phyloP scores from a whole-genome alignment of 2,888 invertebrate genomes.

The Sinopyrophorus schimmeli region DNA sequence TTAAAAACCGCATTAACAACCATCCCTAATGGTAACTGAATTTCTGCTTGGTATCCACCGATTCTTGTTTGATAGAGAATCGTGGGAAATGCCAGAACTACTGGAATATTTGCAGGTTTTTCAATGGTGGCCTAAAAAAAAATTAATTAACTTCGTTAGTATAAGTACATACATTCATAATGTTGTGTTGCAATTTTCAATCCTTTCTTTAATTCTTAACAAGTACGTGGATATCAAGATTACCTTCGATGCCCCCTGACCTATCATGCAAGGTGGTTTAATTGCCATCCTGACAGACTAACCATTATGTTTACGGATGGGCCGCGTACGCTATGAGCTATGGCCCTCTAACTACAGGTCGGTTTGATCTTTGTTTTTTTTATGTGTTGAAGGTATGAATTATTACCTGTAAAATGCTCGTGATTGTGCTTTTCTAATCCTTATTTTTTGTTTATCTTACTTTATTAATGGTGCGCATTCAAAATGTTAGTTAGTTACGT shows the following conservation, averaged over 20 bases:
- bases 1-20: conserved; percentile 87
- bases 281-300: conserved; percentile 48
- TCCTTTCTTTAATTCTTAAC: conserved; percentile 7
- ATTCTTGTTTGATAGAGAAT: conserved; percentile 73
- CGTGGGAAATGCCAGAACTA: conserved; percentile 76
- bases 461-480: too few species aligned
- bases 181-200: background rate
- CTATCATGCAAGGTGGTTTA: conserved; percentile 45
- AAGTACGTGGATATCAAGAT: conserved; percentile 25
- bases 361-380: conserved; percentile 27
- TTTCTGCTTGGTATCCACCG: conserved; percentile 69
- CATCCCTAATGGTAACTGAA: conserved; percentile 75
- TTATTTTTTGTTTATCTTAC: too few species aligned
- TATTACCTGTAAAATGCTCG: conserved; percentile 32
- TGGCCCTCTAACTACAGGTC: conserved; percentile 41
- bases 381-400: conserved; percentile 35
- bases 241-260: conserved; percentile 41
- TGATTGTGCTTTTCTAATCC: conserved; percentile 5
- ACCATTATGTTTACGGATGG: conserved; percentile 42
- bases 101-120: conserved; percentile 82
- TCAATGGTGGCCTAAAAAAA: conserved; percentile 71
- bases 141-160: background rate
- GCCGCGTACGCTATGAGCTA: conserved; percentile 40
- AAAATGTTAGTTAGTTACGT: too few species aligned
- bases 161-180: conserved; percentile 1